Conservation (phyloP, 2,888 invertebrate species). For the Spodoptera littoralis region DNA sequence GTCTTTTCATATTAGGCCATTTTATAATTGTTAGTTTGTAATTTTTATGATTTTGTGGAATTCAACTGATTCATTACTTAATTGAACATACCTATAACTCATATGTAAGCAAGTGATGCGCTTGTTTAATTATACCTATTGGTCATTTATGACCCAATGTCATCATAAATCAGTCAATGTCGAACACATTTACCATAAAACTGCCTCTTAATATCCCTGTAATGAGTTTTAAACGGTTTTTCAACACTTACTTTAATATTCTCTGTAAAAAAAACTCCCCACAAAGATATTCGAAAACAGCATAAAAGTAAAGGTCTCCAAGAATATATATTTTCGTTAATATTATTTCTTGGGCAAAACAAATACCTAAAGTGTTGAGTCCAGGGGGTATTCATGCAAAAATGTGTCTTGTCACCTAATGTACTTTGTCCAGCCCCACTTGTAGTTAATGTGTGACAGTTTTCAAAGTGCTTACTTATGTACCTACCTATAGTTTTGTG, state of each 20-base stretch:
- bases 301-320: slow-evolving; percentile 10
- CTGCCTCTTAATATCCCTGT: neutral
- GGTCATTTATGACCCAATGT: no score
- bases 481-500: slow-evolving; percentile 16
- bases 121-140: no score
- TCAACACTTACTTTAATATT: no score
- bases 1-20: no score
- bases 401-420: slow-evolving; percentile 72
- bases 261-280: neutral
- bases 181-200: no score
- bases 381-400: slow-evolving; percentile 61
- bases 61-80: no score
- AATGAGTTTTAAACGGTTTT: no score
- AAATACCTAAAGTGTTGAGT: slow-evolving; percentile 37
- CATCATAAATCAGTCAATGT: no score
- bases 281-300: neutral
- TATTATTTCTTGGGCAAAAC: slow-evolving; percentile 47
- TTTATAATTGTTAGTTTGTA: no score
- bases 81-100: no score
- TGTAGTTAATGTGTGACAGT: slow-evolving; percentile 45
- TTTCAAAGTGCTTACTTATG: slow-evolving; percentile 30
- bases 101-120: no score
- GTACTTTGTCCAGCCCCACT: slow-evolving; percentile 59
- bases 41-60: no score
- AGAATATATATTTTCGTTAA: slow-evolving; percentile 13